Percentiles rank a stretch among this genome's conserved stretches.
Evolutionary conservation across 2,797 vertebrate genomes (phyloP).

Genomic region (Macropodus opercularis): DNA sequence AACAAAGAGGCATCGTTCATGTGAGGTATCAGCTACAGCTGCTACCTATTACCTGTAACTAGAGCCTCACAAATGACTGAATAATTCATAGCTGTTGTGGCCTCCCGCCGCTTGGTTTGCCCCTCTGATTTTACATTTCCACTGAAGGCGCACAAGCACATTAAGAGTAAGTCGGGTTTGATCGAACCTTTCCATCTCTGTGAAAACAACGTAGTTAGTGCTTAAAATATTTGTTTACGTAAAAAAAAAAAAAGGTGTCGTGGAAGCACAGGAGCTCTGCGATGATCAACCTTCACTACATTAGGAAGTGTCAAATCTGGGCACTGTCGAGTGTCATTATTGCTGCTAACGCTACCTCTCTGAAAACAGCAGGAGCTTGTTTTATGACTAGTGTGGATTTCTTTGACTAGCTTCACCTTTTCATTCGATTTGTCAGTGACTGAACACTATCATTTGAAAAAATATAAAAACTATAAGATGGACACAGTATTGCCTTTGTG

Average conservation of each 20-base stretch:
- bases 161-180: slow-evolving; percentile 26
- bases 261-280: not conserved
- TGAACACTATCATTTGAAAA: slow-evolving; percentile 42
- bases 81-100: slow-evolving; percentile 76
- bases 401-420: slow-evolving; percentile 24
- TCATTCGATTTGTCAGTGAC: slow-evolving; percentile 22
- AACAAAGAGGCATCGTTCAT: slow-evolving; percentile 48
- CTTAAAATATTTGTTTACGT: slow-evolving; percentile 8
- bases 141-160: slow-evolving; percentile 20
- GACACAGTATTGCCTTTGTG: not conserved
- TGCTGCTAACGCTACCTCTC: slow-evolving; percentile 61
- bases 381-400: no score
- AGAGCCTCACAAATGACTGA: slow-evolving; percentile 75
- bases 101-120: slow-evolving; percentile 62
- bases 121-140: slow-evolving; percentile 47
- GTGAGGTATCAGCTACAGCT: slow-evolving; percentile 54
- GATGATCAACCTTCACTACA: slow-evolving; percentile 4
- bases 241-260: not conserved
- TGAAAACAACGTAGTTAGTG: slow-evolving; percentile 10
- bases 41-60: slow-evolving; percentile 71
- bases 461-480: slow-evolving; percentile 40
- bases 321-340: slow-evolving; percentile 31
- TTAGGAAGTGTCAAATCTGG: slow-evolving; percentile 35
- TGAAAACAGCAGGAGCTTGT: not conserved
- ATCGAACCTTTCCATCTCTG: slow-evolving; percentile 18